Evolutionary conservation across 2,113 vertebrate genomes (phyloP), one percentile per base, ranked within the genome.

Genomic region (Cairina moschata): DNA sequence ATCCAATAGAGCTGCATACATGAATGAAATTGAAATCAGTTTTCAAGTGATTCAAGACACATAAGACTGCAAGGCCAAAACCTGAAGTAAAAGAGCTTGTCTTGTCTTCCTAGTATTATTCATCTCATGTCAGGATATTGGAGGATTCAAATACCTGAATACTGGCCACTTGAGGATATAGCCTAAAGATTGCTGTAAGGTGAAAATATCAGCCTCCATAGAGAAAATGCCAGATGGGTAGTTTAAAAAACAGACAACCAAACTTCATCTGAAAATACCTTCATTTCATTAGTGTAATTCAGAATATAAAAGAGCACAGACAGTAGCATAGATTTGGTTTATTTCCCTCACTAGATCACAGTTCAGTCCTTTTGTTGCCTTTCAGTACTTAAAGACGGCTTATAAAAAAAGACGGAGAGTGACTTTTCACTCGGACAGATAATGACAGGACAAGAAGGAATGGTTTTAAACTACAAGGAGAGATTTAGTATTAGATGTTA

Each of bases 251-350:
- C 50, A 88, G 71, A 63, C 13, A 71, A 11, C 52, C 25, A 75
- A 15, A 20, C 10, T 71, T 28, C 18, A 14, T 54, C 36, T 71
- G 56, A 75, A 91, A 75, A 71, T 48, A 25, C 4, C 11, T 58
- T 78, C 34, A 13, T 66, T 78, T 48, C 23, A 9, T 9, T 42
- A 75, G 23, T 13, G 54, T 82, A 74, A 60, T 68, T 78, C 31
- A 38, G 21, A 73, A 31, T 73, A 38, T 32, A 77, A 66, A 58
- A 8, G 56, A 91, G 31, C 28, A 62, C 16, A 50, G 16, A 23
- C 8, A 17, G 14, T 0, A 0, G 15, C 14, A 9, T 48, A 59
- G 8, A 25, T n/a, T 48, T 60, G 40, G n/a, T 7, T 79, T 62
- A 55, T 48, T 88, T 88, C 10, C 12, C 12, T 69, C 21, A 7